Conservation (phyloP, 1,140 invertebrate genomes). For the Halesus radiatus region DNA sequence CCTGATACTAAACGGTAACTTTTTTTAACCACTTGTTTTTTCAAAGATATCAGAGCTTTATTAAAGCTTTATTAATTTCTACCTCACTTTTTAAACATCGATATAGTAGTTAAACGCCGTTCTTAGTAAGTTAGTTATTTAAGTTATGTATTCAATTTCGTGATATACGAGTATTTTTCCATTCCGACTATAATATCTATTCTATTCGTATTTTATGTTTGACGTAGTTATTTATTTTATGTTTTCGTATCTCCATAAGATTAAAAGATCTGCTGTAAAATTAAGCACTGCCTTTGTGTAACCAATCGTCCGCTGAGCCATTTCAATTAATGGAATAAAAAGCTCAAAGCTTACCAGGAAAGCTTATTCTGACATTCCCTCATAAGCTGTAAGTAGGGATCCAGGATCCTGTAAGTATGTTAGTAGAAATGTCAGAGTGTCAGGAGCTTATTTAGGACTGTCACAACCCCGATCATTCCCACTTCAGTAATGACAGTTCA, state of each 20-base stretch:
- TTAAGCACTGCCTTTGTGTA: background rate
- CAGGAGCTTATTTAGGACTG: slow-evolving; percentile 36
- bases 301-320: background rate
- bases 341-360: slow-evolving; percentile 32
- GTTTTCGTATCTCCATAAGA: background rate
- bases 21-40: too few species aligned
- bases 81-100: too few species aligned
- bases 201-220: too few species aligned
- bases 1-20: too few species aligned
- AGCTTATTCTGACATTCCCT: slow-evolving; percentile 35
- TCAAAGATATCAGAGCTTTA: too few species aligned
- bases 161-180: too few species aligned
- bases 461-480: slow-evolving; percentile 34
- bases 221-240: background rate
- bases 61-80: too few species aligned
- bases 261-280: background rate
- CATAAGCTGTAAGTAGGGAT: slow-evolving; percentile 34
- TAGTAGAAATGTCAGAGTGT: slow-evolving; percentile 33
- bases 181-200: too few species aligned
- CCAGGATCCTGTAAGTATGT: slow-evolving; percentile 14
- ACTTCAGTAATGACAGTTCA: slow-evolving; percentile 30
- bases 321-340: slow-evolving; percentile 31
- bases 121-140: too few species aligned
- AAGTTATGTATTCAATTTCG: too few species aligned
- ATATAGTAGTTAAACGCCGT: too few species aligned